Evolutionary conservation across 2,797 vertebrate species (phyloP).

Genomic region (Carduelis carduelis): DNA sequence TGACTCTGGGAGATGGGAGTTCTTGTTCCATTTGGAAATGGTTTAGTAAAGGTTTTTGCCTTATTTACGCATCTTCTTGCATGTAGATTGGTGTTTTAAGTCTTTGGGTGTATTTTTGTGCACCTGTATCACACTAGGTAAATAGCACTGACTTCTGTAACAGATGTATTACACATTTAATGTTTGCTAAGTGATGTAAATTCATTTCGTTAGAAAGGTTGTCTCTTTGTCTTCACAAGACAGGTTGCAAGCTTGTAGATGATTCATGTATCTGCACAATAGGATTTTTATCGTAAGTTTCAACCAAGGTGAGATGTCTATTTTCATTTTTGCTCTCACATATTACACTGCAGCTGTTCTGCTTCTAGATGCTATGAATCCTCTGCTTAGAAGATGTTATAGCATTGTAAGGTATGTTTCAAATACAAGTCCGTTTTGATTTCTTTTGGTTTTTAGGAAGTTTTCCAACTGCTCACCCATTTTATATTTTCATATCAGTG

Average conservation of each 20-base stretch:
- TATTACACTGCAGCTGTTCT: background rate
- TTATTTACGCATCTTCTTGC: background rate
- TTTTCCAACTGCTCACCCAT: background rate
- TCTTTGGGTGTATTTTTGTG: background rate
- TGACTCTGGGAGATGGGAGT: background rate
- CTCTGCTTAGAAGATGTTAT: background rate
- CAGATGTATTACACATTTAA: background rate
- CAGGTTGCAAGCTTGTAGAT: background rate
- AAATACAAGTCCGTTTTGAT: background rate
- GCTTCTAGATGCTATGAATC: background rate
- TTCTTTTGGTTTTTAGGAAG: background rate
- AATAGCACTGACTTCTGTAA: conserved; percentile 28
- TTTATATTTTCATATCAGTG: background rate
- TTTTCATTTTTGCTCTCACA: background rate
- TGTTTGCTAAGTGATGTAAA: conserved; percentile 38
- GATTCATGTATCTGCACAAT: background rate
- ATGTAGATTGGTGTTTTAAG: background rate
- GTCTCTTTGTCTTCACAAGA: background rate
- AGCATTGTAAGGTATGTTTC: background rate
- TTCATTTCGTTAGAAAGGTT: background rate
- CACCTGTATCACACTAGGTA: background rate
- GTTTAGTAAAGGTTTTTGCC: background rate
- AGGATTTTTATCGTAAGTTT: background rate
- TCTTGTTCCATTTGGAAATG: background rate
- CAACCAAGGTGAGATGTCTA: background rate